phyloP scores from a whole-genome alignment of 1,140 invertebrate genomes.

The Solenopsis fugax region DNA sequence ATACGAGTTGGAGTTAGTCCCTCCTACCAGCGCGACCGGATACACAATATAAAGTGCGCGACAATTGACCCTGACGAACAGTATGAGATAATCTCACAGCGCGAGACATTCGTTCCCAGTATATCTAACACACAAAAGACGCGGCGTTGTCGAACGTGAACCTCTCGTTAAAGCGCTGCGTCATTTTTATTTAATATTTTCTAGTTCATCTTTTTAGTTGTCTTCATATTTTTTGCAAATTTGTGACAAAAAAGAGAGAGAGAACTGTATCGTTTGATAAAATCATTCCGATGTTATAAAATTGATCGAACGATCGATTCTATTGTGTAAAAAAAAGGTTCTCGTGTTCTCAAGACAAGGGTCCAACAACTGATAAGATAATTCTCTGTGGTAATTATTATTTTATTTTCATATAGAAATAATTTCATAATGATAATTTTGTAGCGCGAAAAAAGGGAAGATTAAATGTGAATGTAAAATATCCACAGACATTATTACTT shows the following conservation, averaged over 20 bases:
- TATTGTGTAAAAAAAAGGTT: neutral
- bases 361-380: neutral
- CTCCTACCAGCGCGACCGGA: neutral
- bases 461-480: neutral
- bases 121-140: neutral
- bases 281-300: neutral
- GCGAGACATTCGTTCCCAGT: neutral
- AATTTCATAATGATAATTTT: constrained; percentile 4
- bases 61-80: constrained; percentile 29
- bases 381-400: neutral
- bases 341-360: neutral
- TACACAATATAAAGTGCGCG: neutral
- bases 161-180: neutral
- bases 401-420: neutral
- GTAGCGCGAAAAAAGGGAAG: neutral
- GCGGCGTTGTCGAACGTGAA: too few relatives aligned
- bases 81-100: neutral
- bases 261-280: neutral
- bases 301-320: neutral
- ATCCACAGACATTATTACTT: neutral
- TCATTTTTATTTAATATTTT: neutral
- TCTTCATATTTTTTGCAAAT: neutral
- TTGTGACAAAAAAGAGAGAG: neutral
- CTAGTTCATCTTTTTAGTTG: neutral
- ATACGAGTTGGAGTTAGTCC: too few relatives aligned